Evolutionary conservation across 1,140 invertebrate species (phyloP), one percentile per base, ranked within the genome.

Genomic region (Galleria mellonella): DNA sequence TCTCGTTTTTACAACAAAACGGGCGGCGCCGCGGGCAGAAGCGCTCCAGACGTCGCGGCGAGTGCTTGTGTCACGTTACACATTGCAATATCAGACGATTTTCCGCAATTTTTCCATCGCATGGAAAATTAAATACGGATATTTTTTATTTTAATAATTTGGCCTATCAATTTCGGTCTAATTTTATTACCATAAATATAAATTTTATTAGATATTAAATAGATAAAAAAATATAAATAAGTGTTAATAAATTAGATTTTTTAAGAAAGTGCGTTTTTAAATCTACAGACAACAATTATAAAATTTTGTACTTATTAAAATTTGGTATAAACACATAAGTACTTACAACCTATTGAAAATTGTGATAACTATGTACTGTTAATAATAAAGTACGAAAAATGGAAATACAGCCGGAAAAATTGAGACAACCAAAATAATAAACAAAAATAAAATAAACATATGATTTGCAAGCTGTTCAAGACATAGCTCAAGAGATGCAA

Each of bases 401-500:
- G 17, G 17, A 23, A 23, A 3, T 3, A 2, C 17, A 2, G 2
- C 17, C 6, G 6, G 17, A 23, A 23, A 23, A 23, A 23, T 3
- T 23, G 6, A 23, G 17, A 23, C 17, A 23, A 23, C 2, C 17
- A 6, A 23, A 23, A 23, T 23, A 23, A 23, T n/a, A n/a, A n/a
- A n/a, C n/a, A 23, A 23, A 3, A 3, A 6, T 23, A 2, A 2
- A 23, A 3, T 23, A 23, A 23, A 6, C 6, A 23, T 23, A 2
- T 23, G 2, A 23, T 23, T 23, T 23, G 6, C 6, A 23, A 23
- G 6, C 6, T 6, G 2, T 6, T 23, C 28, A 41, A 38, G 30
- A 28, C 36, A 37, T 11, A 48, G n/a, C n/a, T n/a, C n/a, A n/a
- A n/a, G n/a, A n/a, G n/a, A 83, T 83, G 85, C 83, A 76, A 71